Conservation (phyloP, 2,888 invertebrate genomes). For the Eretmocerus hayati region DNA sequence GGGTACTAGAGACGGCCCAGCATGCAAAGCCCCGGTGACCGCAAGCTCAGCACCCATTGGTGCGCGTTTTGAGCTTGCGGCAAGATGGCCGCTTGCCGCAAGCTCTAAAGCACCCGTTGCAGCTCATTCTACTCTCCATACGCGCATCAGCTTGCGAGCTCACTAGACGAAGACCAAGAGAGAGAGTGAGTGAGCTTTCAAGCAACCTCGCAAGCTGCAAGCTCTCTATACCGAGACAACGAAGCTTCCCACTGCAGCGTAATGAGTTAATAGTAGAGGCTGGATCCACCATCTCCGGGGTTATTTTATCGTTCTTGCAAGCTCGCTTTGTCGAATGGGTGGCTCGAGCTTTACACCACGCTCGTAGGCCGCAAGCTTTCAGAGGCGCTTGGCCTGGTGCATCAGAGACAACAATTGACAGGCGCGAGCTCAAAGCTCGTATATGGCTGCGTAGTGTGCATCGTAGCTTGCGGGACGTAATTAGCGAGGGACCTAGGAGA, state of each 20-base stretch:
- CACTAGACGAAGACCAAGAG: too few species aligned
- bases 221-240: conserved; percentile 39
- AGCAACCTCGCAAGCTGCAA: conserved; percentile 39
- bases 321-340: too few species aligned
- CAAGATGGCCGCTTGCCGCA: conserved; percentile 43
- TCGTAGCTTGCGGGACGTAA: background rate
- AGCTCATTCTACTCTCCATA: too few species aligned
- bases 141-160: too few species aligned
- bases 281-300: too few species aligned
- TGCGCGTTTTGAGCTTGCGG: conserved; percentile 48
- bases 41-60: conserved; percentile 47
- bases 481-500: too few species aligned
- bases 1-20: too few species aligned
- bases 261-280: too few species aligned
- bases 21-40: conserved; percentile 41
- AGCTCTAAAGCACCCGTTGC: background rate
- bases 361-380: background rate
- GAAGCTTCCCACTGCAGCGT: conserved; percentile 27
- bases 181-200: too few species aligned
- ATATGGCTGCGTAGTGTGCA: too few species aligned
- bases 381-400: background rate
- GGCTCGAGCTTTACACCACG: too few species aligned
- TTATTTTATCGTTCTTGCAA: too few species aligned
- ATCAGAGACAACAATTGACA: conserved; percentile 10
- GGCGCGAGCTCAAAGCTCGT: background rate